phyloP scores from a whole-genome alignment of 2,113 vertebrate species.

The Andinoacara biseriatus region DNA sequence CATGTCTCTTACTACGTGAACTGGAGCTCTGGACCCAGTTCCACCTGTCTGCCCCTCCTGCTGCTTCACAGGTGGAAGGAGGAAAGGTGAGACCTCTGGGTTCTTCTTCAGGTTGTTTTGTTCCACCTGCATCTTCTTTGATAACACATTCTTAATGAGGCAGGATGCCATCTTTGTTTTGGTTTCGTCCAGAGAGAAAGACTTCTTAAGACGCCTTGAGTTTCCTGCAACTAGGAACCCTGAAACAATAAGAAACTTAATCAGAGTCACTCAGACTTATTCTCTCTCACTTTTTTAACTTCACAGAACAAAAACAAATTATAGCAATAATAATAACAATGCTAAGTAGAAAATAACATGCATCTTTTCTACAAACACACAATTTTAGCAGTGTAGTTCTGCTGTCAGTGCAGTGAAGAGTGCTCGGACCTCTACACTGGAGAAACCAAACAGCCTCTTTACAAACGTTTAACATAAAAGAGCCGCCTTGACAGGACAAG shows the following conservation, averaged over 20 bases:
- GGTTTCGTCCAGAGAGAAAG: slow-evolving; percentile 84
- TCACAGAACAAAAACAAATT: background rate
- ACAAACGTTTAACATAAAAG: too few relatives aligned
- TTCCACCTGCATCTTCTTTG: slow-evolving; percentile 87
- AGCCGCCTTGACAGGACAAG: too few relatives aligned
- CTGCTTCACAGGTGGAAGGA: background rate
- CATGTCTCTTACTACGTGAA: slow-evolving; percentile 84
- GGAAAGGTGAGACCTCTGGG: background rate
- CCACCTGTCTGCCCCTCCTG: background rate
- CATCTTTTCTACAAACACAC: background rate
- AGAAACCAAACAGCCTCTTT: too few relatives aligned
- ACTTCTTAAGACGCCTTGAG: slow-evolving; percentile 79
- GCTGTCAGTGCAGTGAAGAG: too few relatives aligned
- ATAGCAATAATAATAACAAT: background rate
- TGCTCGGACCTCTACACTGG: too few relatives aligned
- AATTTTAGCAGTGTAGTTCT: too few relatives aligned
- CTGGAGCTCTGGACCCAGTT: slow-evolving; percentile 53
- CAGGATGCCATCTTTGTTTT: slow-evolving; percentile 85
- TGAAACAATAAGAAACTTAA: background rate
- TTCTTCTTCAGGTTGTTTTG: slow-evolving; percentile 24
- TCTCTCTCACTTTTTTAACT: background rate
- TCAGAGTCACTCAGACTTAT: background rate
- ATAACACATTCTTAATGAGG: slow-evolving; percentile 86
- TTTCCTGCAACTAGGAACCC: background rate
- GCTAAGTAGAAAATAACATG: background rate